Percentiles rank a stretch among this genome's conserved stretches.
Evolutionary conservation across 1,140 invertebrate genomes (phyloP).

Genomic region (Dinoponera quadriceps): DNA sequence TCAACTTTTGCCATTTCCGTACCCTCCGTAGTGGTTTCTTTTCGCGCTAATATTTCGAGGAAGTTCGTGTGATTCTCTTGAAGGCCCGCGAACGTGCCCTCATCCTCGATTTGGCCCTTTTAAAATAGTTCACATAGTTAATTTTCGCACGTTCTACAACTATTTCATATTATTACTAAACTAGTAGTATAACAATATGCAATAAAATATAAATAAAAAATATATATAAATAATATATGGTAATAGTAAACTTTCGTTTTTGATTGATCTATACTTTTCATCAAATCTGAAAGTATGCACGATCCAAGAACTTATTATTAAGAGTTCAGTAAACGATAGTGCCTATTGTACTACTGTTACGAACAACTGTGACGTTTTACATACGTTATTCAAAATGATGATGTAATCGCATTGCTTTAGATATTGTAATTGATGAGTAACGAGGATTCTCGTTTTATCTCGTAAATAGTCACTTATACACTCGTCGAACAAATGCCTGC

Average conservation of each 20-base stretch:
- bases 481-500: constrained; percentile 86
- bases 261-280: too few species aligned
- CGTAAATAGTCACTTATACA: constrained; percentile 81
- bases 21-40: constrained; percentile 32
- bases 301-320: not conserved
- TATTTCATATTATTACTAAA: too few species aligned
- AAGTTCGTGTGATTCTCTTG: constrained; percentile 80
- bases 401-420: constrained; percentile 90
- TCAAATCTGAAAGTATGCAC: too few species aligned
- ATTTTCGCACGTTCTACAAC: constrained; percentile 18
- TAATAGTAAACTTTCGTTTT: too few species aligned
- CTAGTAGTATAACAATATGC: too few species aligned
- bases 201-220: not conserved
- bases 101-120: constrained; percentile 80
- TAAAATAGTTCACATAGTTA: constrained; percentile 38
- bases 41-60: constrained; percentile 36
- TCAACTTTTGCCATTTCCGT: constrained; percentile 30
- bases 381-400: constrained; percentile 89
- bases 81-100: constrained; percentile 83
- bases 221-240: not conserved
- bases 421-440: constrained; percentile 94
- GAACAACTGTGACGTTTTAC: constrained; percentile 77
- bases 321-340: not conserved
- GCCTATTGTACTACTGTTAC: not conserved
- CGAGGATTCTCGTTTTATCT: constrained; percentile 88